These are phyloP conservation scores for Psittacula echo DNA, from an alignment of 2,797 vertebrate genomes.

Conservation along the genomic window DNA sequence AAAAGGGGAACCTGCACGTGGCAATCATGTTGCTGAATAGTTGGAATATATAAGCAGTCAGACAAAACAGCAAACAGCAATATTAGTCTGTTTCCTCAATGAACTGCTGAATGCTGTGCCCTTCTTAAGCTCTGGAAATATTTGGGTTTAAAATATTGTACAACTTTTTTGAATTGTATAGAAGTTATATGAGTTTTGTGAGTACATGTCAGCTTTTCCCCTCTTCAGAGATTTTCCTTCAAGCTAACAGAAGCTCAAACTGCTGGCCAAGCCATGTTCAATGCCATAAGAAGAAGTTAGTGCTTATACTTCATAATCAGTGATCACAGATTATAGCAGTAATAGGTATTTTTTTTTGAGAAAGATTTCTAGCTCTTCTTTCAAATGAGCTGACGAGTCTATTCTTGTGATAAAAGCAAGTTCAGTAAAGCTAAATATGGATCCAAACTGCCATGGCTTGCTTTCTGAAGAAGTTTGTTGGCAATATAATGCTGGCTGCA, in stretches of 20 bases:
- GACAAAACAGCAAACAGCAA: not conserved
- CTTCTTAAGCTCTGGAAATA: not conserved
- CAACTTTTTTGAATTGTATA: not conserved
- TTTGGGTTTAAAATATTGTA: not conserved
- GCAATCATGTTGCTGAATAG: not conserved
- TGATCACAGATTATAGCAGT: not conserved
- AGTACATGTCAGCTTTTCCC: fast-evolving
- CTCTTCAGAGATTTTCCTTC: not conserved
- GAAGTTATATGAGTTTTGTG: not conserved
- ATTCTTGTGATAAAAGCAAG: not conserved
- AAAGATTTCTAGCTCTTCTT: not conserved
- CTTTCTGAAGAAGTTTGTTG: not conserved
- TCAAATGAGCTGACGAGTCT: not conserved
- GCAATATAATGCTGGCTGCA: not conserved
- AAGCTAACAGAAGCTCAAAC: not conserved
- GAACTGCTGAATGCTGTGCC: not conserved
- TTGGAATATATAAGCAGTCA: not conserved
- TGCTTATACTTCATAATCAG: not conserved
- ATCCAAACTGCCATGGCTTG: not conserved
- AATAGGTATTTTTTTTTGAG: not conserved
- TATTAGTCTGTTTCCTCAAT: not conserved
- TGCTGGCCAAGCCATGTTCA: not conserved
- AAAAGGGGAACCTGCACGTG: not conserved
- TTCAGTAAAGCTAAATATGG: not conserved
- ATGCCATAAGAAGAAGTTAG: not conserved